These are phyloP conservation scores for Pipistrellus kuhlii DNA, from an alignment of 2,797 vertebrate genomes.

Conservation along the genomic window DNA sequence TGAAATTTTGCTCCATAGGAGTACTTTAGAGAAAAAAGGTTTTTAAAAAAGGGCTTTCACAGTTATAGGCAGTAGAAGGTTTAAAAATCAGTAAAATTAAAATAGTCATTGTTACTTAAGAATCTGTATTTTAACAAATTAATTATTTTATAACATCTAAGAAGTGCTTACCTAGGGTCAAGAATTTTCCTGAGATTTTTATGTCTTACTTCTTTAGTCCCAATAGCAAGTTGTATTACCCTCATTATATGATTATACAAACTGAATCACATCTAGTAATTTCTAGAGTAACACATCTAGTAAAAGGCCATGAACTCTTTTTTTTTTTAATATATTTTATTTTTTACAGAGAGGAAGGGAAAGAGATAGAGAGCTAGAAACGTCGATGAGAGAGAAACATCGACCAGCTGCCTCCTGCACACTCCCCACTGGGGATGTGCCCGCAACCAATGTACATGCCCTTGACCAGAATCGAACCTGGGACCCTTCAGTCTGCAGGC, in stretches of 20 bases:
- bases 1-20: not conserved
- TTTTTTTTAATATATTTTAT: too few relatives aligned
- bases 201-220: not conserved
- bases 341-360: too few relatives aligned
- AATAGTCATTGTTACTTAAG: not conserved
- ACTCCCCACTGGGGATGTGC: too few relatives aligned
- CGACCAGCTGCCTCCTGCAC: too few relatives aligned
- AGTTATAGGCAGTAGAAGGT: not conserved
- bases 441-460: too few relatives aligned
- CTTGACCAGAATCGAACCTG: too few relatives aligned
- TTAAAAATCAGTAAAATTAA: not conserved
- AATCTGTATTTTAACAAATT: not conserved
- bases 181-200: not conserved
- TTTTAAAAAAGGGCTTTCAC: not conserved
- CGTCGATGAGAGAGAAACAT: too few relatives aligned
- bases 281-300: not conserved
- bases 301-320: not conserved
- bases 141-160: not conserved
- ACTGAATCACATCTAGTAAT: not conserved
- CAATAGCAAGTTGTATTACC: not conserved
- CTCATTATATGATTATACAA: not conserved
- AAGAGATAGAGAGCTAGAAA: too few relatives aligned
- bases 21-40: not conserved
- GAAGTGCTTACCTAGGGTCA: not conserved
- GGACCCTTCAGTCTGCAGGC: too few relatives aligned